Conservation (phyloP, 2,113 vertebrate genomes). For the Typhlomys cinereus region DNA sequence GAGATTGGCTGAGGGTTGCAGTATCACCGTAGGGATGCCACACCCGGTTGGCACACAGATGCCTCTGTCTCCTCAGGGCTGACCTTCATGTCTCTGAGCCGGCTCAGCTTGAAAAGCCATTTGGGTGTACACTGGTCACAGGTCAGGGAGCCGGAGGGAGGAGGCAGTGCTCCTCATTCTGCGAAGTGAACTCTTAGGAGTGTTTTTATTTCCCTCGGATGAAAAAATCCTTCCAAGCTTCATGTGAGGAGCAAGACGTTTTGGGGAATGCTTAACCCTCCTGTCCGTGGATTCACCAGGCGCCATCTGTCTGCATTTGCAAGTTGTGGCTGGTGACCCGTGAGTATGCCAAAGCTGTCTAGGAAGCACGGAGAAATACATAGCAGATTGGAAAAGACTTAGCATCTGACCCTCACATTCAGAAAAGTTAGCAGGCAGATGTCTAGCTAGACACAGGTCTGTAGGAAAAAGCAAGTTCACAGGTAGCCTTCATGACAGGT, state of each 20-base stretch:
- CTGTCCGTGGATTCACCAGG: background rate
- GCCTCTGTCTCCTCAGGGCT: background rate
- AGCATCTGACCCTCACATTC: background rate
- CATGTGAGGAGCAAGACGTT: background rate
- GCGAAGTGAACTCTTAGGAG: background rate
- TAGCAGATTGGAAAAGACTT: background rate
- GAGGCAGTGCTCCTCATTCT: background rate
- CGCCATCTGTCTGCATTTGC: rapidly evolving
- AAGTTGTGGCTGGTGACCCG: no score
- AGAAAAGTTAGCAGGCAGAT: background rate
- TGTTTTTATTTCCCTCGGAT: background rate
- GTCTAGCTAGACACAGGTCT: background rate
- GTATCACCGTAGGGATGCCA: background rate
- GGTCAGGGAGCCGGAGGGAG: background rate
- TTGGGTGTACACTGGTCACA: constrained; percentile 7
- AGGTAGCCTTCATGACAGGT: background rate
- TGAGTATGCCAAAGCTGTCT: background rate
- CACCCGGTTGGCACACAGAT: background rate
- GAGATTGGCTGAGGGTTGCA: background rate
- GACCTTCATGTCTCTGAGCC: background rate
- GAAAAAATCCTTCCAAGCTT: background rate
- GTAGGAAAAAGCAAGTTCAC: background rate
- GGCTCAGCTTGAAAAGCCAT: background rate
- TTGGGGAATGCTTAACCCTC: background rate
- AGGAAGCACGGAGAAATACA: background rate